Evolutionary conservation across 2,888 invertebrate species (phyloP).

Genomic region (Gibbula magus): DNA sequence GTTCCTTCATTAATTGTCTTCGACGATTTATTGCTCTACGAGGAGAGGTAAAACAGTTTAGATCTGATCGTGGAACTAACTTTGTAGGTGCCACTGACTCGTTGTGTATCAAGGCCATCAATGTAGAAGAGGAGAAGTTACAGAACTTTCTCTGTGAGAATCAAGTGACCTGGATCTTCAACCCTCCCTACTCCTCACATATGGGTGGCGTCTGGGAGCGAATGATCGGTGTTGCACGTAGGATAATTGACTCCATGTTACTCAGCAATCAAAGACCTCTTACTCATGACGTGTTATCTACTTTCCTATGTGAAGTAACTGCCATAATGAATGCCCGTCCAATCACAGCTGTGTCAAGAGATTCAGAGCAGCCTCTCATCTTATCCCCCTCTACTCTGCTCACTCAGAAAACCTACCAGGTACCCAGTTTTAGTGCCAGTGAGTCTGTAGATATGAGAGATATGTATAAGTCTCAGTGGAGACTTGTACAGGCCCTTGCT

Average conservation of each 20-base stretch:
- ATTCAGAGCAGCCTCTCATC: slow-evolving; percentile 21
- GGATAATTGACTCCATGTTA: slow-evolving; percentile 25
- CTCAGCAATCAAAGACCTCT: not conserved
- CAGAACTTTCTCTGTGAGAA: not conserved
- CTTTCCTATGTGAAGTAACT: slow-evolving; percentile 23
- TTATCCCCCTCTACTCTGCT: slow-evolving; percentile 13
- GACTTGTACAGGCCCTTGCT: no score
- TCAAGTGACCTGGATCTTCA: not conserved
- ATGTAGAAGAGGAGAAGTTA: not conserved
- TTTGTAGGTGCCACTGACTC: not conserved
- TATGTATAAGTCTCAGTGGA: not conserved
- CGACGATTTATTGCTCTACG: not conserved
- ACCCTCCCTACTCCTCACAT: not conserved
- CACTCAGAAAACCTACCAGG: slow-evolving; percentile 20
- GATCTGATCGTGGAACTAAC: slow-evolving; percentile 27
- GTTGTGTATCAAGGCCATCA: not conserved
- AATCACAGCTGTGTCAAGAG: slow-evolving; percentile 15
- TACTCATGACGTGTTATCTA: slow-evolving; percentile 23
- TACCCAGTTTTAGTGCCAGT: not conserved
- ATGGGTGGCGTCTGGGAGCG: slow-evolving; percentile 32
- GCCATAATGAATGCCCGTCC: slow-evolving; percentile 32
- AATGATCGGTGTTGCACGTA: slow-evolving; percentile 17
- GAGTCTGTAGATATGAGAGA: no score
- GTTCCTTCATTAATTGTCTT: not conserved
- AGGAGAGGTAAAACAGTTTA: slow-evolving; percentile 5